A percentile compares a stretch with the other conserved stretches of the same genome.
These are phyloP conservation scores for Chaitophorus viminalis DNA, from an alignment of 2,888 invertebrate species.

Conservation along the genomic window DNA sequence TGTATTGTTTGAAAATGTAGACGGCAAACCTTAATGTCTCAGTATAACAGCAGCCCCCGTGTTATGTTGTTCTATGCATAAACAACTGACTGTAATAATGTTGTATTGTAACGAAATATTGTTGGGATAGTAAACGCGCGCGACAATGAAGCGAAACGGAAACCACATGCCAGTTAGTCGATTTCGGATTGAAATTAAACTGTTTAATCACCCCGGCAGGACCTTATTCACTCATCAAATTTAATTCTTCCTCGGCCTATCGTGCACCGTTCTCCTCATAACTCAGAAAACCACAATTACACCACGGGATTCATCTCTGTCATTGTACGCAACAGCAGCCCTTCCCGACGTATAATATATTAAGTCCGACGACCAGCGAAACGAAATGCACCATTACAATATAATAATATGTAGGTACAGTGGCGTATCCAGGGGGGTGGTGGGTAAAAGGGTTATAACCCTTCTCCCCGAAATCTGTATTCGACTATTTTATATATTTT, in stretches of 20 bases:
- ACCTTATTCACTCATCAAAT: neutral
- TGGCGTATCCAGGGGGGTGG: no score
- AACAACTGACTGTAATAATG: no score
- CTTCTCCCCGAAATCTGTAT: no score
- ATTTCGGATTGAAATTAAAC: slow-evolving; percentile 4
- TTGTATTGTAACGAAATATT: no score
- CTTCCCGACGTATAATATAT: neutral
- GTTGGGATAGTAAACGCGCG: neutral
- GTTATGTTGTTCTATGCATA: no score
- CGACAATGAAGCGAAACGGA: neutral
- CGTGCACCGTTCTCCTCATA: neutral
- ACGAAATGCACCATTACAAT: neutral
- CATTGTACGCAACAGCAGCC: no score
- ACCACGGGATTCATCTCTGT: neutral
- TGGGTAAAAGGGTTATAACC: no score
- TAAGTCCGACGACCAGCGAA: neutral
- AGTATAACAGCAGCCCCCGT: no score
- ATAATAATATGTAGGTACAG: no score
- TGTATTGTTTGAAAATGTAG: no score
- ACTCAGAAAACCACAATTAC: neutral
- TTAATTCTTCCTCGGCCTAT: neutral
- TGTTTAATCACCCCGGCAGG: neutral
- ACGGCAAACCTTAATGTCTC: no score
- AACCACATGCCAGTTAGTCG: neutral
- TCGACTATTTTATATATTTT: no score